Conservation (phyloP, 1,140 invertebrate genomes). For the Coptotermes formosanus region DNA sequence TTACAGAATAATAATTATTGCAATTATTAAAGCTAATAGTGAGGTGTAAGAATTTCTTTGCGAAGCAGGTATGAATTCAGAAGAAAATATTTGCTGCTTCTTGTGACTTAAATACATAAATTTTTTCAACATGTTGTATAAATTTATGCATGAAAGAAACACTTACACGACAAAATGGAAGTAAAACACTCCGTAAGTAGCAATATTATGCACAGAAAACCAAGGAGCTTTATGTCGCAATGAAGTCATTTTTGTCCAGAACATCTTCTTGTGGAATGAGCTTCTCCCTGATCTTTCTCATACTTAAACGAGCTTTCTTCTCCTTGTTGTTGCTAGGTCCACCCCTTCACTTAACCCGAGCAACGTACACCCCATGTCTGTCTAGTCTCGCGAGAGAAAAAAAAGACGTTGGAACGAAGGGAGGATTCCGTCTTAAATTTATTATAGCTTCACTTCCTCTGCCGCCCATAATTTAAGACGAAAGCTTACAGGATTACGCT, state of each 20-base stretch:
- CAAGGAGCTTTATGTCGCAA: too few relatives aligned
- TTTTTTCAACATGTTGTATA: too few relatives aligned
- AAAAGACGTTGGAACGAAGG: background rate
- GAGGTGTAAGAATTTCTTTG: too few relatives aligned
- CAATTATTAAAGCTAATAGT: too few relatives aligned
- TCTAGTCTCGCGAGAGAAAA: background rate
- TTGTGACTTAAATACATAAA: too few relatives aligned
- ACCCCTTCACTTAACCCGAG: background rate
- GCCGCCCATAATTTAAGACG: conserved; percentile 4
- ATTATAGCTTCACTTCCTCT: conserved; percentile 19
- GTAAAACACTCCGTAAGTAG: too few relatives aligned
- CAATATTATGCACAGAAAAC: too few relatives aligned
- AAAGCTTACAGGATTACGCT: background rate
- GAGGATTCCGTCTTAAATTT: conserved; percentile 11
- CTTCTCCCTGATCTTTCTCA: background rate
- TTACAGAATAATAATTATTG: too few relatives aligned
- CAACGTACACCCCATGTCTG: background rate
- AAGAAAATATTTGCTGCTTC: too few relatives aligned
- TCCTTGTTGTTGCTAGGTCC: background rate
- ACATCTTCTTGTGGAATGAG: background rate
- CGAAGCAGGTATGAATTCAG: too few relatives aligned
- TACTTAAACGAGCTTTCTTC: background rate
- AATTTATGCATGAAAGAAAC: too few relatives aligned
- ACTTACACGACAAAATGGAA: too few relatives aligned
- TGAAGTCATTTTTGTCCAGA: background rate